phyloP scores from a whole-genome alignment of 2,888 invertebrate species.

The Ernsta delagoae region DNA sequence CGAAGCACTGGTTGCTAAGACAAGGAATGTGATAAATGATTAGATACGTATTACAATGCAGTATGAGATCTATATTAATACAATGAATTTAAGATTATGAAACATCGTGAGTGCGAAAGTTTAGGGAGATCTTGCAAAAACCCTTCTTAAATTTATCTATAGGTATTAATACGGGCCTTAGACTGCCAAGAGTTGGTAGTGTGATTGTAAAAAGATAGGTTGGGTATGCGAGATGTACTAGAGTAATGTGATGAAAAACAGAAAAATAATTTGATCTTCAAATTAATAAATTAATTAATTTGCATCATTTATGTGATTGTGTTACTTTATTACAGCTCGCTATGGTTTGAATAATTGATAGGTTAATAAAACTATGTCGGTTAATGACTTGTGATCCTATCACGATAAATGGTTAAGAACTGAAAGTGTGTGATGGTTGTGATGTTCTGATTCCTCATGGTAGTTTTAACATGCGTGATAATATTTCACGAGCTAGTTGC shows the following conservation, averaged over 20 bases:
- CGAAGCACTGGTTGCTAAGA: constrained; percentile 46
- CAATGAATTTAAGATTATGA: neutral
- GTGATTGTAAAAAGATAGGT: neutral
- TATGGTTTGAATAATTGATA: too few relatives aligned
- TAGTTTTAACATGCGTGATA: constrained; percentile 10
- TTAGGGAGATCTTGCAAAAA: too few relatives aligned
- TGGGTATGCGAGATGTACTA: neutral
- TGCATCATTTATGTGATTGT: neutral
- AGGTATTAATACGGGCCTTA: neutral
- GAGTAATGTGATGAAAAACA: neutral
- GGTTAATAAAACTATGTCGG: neutral
- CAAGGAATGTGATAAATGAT: constrained; percentile 45
- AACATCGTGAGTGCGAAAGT: too few relatives aligned
- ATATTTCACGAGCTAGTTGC: constrained; percentile 11
- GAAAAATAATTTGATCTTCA: neutral
- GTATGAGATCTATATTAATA: constrained; percentile 1
- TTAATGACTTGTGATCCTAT: constrained; percentile 17
- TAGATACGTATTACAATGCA: constrained; percentile 11
- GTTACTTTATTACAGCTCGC: constrained; percentile 17
- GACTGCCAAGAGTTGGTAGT: constrained; percentile 10
- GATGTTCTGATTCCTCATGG: constrained; percentile 14
- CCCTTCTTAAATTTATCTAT: too few relatives aligned
- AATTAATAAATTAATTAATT: too few relatives aligned
- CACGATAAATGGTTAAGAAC: constrained; percentile 32
- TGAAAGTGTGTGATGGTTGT: constrained; percentile 26